Base-by-base conservation (phyloP, 1,140 invertebrate genomes). In the Leptestheria dahalacensis region DNA sequence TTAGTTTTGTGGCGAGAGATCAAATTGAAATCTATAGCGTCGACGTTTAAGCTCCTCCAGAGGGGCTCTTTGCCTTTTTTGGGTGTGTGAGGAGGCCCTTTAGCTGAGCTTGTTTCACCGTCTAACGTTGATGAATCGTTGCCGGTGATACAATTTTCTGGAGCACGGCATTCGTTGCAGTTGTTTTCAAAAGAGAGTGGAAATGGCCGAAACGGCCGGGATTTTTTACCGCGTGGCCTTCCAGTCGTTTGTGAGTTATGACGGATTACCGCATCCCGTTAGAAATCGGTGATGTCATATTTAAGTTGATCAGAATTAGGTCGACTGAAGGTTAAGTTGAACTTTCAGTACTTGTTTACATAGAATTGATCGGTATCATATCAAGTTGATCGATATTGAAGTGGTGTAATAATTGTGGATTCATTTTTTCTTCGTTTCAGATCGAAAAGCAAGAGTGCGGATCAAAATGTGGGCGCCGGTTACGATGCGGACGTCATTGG, bases 391-490 rank as follows among this genome's bases (percentile, higher is more conserved):
- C 6, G 15, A 41, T 41, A 41, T 9, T 41, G 15, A 41, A 41
- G 15, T 41, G 33, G 15, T 21, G 15, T 12, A 52, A 26, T 52
- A n/a, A 52, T 52, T 1, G 21, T 10, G 3, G 29, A 18, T 56
- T 29, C 18, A 18, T 59, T 25, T 59, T 11, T 50, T 23, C 33
- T 15, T 66, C 68, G 69, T 79, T 79, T 48, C 77, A 89, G 87
- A 83, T 88, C 84, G 68, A 90, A 89, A 74, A 89, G 86, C 70
- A 80, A 86, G 65, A 88, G 86, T 65, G 86, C 89, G 64, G 87
- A 90, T 74, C 86, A 89, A 78, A 85, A 86, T 66, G 83, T 88
- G 66, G 77, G 82, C 48, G 76, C 84, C 48, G 83, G 86, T 48
- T 88, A 87, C 68, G 86, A 89, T 74, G 74, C 88, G 72, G 85